Base-by-base conservation (phyloP, 1,140 invertebrate genomes). In the Pseudomyrmex concolor region DNA sequence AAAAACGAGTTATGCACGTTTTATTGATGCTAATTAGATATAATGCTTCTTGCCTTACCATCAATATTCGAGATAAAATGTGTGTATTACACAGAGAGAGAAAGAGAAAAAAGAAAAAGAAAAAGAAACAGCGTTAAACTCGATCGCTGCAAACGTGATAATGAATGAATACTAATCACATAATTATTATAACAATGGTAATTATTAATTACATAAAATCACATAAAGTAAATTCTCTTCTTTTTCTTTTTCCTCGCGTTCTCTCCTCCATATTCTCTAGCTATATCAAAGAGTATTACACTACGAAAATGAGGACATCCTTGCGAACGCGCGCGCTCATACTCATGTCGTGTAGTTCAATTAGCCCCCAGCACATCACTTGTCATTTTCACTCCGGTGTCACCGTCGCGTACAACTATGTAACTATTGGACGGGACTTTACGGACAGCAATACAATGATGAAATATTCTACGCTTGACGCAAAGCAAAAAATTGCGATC, bases 361-460 rank as follows among this genome's bases (percentile, higher is more conserved):
- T 70, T 78, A 70, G 76, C 43, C 19, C 12, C 54, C 15, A 22
- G 51, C 64, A 70, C 64, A 70, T 78, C 76, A 78, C 54, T 78
- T 78, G 74, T 78, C 76, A 78, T 78, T 68, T 78, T 70, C 76
- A 70, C 76, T 78, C 50, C 57, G 59, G 9, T 55, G 51, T 22
- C 54, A 78, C 43, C 66, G 43, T 57, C 51, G 76, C 12, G 43
- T n/a, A 51, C 43, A 70, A 48, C 54, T 51, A 59, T 70, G 64
- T 48, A 78, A 78, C 64, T 64, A 70, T 70, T 59, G 34, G 54
- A 70, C 19, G 54, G 19, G 2, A 19, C 64, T 78, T 70, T 25
- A 70, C 64, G 51, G 10, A 13, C 34, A 63, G 43, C 54, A 70
- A 48, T 68, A 48, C 13, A 19, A 59, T 48, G 54, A 78, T 70